Conservation (phyloP, 2,113 vertebrate species). For the Osmerus mordax region DNA sequence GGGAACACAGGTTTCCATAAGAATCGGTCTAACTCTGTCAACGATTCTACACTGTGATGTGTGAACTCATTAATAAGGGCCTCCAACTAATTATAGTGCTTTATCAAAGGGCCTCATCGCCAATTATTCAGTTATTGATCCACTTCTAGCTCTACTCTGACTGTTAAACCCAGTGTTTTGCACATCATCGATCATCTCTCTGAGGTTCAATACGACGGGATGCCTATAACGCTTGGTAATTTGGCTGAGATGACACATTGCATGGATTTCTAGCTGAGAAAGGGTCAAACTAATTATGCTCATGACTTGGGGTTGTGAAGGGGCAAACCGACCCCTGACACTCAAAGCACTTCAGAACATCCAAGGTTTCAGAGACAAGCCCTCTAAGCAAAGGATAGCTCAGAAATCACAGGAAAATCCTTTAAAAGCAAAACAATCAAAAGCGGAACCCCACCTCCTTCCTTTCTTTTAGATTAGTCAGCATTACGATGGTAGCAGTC, state of each 20-base stretch:
- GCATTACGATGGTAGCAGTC: slow-evolving; percentile 88
- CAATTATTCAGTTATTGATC: slow-evolving; percentile 74
- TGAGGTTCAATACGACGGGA: slow-evolving; percentile 56
- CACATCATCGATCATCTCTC: slow-evolving; percentile 68
- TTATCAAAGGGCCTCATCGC: slow-evolving; percentile 70
- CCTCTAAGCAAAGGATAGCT: too few species aligned
- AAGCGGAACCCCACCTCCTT: slow-evolving; percentile 79
- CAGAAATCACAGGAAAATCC: too few species aligned
- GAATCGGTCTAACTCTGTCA: slow-evolving; percentile 49
- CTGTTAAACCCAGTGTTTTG: slow-evolving; percentile 59
- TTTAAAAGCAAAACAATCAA: too few species aligned
- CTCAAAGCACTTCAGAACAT: slow-evolving; percentile 1
- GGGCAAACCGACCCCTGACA: slow-evolving; percentile 30
- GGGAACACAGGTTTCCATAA: not conserved
- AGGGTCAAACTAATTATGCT: slow-evolving; percentile 61
- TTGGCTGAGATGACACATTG: slow-evolving; percentile 60
- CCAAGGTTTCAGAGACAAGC: not conserved
- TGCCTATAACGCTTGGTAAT: slow-evolving; percentile 34
- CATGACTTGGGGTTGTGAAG: slow-evolving; percentile 54
- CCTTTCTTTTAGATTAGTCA: slow-evolving; percentile 93
- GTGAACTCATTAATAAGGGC: slow-evolving; percentile 68
- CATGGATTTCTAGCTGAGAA: slow-evolving; percentile 47
- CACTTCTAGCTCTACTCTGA: slow-evolving; percentile 50
- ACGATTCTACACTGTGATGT: slow-evolving; percentile 50
- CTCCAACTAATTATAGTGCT: slow-evolving; percentile 71